These are phyloP conservation scores for Asarcornis scutulata DNA, from an alignment of 2,113 vertebrate species.

Conservation along the genomic window DNA sequence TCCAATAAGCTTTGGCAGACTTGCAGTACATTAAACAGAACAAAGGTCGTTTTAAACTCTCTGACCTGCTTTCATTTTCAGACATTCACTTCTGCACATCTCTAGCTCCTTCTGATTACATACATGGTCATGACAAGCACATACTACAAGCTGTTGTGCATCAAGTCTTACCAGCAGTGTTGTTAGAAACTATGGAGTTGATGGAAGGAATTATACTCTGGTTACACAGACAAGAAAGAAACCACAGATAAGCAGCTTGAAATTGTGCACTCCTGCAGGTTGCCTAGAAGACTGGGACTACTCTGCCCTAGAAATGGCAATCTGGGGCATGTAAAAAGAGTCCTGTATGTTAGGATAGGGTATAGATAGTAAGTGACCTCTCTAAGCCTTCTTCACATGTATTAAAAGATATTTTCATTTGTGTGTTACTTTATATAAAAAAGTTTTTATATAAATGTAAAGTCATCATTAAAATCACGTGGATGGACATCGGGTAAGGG, in stretches of 20 bases:
- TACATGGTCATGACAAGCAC: rapidly evolving
- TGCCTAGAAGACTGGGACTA: not conserved
- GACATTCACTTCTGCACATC: not conserved
- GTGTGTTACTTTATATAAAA: not conserved
- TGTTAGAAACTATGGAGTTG: not conserved
- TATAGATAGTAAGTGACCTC: not conserved
- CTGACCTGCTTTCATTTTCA: not conserved
- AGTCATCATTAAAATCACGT: not conserved
- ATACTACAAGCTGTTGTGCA: not conserved
- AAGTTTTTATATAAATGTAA: not conserved
- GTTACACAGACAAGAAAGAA: not conserved
- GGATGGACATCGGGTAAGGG: not conserved
- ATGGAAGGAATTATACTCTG: not conserved
- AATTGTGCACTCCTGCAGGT: not conserved
- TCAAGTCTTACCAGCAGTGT: not conserved
- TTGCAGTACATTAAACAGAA: not conserved
- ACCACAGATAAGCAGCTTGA: not conserved
- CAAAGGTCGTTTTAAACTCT: not conserved
- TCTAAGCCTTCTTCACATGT: not conserved
- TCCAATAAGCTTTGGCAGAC: not conserved
- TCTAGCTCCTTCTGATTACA: not conserved
- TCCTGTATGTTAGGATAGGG: not conserved
- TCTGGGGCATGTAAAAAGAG: rapidly evolving
- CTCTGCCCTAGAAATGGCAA: not conserved
- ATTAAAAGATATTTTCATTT: not conserved